A percentile compares a stretch with the other conserved stretches of the same genome.
Conservation (phyloP, 2,888 invertebrate species). For the Andrena bicolor region DNA sequence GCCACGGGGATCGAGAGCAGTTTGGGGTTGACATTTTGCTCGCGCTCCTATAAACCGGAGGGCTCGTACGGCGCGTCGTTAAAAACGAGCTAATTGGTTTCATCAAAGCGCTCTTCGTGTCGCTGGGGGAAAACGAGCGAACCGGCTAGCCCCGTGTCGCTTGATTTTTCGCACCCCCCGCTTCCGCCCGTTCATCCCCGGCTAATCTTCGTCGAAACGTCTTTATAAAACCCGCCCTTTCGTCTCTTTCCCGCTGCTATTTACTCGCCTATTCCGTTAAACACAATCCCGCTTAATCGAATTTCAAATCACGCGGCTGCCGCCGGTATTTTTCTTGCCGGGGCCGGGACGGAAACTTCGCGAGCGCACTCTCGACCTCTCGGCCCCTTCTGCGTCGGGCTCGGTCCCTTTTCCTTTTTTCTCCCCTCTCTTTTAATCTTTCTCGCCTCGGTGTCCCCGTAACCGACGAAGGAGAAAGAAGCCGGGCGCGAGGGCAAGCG, state of each 20-base stretch:
- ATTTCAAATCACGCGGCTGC: slow-evolving; percentile 58
- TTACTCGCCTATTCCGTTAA: slow-evolving; percentile 44
- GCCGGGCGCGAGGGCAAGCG: slow-evolving; percentile 61
- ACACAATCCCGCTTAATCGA: slow-evolving; percentile 54
- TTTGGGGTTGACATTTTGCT: slow-evolving; percentile 79
- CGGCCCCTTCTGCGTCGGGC: slow-evolving; percentile 29
- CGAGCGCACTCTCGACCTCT: slow-evolving; percentile 32
- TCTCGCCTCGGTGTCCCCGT: slow-evolving; percentile 55
- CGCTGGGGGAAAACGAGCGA: slow-evolving; percentile 49
- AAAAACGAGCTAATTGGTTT: slow-evolving; percentile 80
- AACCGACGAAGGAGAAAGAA: slow-evolving; percentile 37
- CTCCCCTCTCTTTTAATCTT: slow-evolving; percentile 63
- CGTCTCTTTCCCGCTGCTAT: slow-evolving; percentile 37
- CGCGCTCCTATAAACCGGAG: slow-evolving; percentile 73
- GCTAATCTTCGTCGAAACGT: slow-evolving; percentile 54
- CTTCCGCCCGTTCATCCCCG: neutral
- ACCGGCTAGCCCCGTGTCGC: slow-evolving; percentile 13
- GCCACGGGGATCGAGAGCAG: slow-evolving; percentile 70
- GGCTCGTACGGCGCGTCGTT: slow-evolving; percentile 75
- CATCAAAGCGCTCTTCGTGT: slow-evolving; percentile 75
- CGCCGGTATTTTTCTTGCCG: slow-evolving; percentile 50
- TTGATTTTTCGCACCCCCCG: slow-evolving; percentile 54
- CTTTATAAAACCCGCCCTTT: slow-evolving; percentile 45
- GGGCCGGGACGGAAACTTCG: slow-evolving; percentile 33
- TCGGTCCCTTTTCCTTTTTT: slow-evolving; percentile 30